Percentiles rank a stretch among this genome's conserved stretches.
Evolutionary conservation across 2,797 vertebrate genomes (phyloP).

Genomic region (Ptychobarbus kaznakovi): DNA sequence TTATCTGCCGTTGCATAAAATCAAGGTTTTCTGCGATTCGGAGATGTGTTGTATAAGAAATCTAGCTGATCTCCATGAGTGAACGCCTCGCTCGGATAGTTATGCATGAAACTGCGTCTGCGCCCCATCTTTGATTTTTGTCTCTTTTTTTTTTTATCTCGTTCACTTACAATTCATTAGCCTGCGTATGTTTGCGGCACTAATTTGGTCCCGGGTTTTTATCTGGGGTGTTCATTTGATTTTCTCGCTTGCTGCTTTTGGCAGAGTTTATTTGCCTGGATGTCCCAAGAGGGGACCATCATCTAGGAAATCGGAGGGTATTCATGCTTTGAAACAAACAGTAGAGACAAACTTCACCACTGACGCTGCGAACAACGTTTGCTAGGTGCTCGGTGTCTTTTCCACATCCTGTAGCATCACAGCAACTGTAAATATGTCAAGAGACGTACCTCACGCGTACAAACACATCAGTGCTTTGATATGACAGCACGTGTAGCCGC

Average conservation of each 20-base stretch:
- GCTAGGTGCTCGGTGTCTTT: not conserved
- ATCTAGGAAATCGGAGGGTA: slow-evolving; percentile 19
- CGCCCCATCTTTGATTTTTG: slow-evolving; percentile 39
- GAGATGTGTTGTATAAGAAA: slow-evolving; percentile 75
- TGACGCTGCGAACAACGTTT: not conserved
- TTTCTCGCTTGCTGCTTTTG: slow-evolving; percentile 54
- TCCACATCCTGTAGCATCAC: not conserved
- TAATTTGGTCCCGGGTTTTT: slow-evolving; percentile 57
- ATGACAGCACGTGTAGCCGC: slow-evolving; percentile 19
- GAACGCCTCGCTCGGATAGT: slow-evolving; percentile 58
- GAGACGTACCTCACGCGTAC: not conserved
- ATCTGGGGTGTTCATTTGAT: slow-evolving; percentile 56
- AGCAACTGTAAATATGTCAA: slow-evolving; percentile 21
- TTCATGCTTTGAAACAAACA: slow-evolving; percentile 31
- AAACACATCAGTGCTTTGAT: slow-evolving; percentile 33
- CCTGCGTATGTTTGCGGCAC: slow-evolving; percentile 47
- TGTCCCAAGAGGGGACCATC: slow-evolving; percentile 36
- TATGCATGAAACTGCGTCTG: slow-evolving; percentile 49
- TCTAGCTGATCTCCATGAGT: slow-evolving; percentile 72
- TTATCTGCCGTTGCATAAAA: slow-evolving; percentile 86
- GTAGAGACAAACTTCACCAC: slow-evolving; percentile 9
- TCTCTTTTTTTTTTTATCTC: slow-evolving; percentile 57
- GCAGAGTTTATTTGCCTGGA: slow-evolving; percentile 41
- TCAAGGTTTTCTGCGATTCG: slow-evolving; percentile 77
- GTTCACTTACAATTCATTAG: slow-evolving; percentile 67